These are phyloP conservation scores for Actinia equina DNA, from an alignment of 64 coral and sea anemone genomes.

Conservation along the genomic window DNA sequence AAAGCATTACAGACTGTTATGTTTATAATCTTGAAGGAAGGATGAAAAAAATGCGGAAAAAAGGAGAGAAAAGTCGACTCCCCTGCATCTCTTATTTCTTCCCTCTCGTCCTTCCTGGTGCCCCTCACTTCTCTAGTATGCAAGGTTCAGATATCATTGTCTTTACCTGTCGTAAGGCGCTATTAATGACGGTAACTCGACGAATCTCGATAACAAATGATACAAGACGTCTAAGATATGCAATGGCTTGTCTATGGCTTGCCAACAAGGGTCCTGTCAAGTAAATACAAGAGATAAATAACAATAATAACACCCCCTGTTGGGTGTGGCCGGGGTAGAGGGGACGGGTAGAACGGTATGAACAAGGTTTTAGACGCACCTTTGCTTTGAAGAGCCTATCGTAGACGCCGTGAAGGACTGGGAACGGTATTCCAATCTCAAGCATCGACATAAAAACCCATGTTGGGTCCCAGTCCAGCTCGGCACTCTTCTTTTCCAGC, in stretches of 20 bases:
- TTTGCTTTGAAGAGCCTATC: slow-evolving; percentile 90
- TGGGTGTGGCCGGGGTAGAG: not conserved
- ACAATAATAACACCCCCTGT: too few species aligned
- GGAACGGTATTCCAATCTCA: slow-evolving; percentile 93
- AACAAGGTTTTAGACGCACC: slow-evolving; percentile 33
- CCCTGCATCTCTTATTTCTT: too few species aligned
- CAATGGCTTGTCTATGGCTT: slow-evolving; percentile 69
- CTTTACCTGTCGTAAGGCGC: slow-evolving; percentile 84
- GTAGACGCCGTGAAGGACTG: slow-evolving; percentile 89
- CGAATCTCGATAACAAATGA: slow-evolving; percentile 71
- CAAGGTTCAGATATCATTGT: not conserved
- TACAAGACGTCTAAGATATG: slow-evolving; percentile 92
- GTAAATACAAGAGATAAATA: not conserved
- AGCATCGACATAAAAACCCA: slow-evolving; percentile 90
- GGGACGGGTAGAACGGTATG: not conserved
- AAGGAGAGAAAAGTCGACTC: not conserved
- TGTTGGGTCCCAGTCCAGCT: slow-evolving; percentile 66
- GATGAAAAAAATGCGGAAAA: not conserved
- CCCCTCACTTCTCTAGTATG: too few species aligned
- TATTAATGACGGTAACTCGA: slow-evolving; percentile 69
- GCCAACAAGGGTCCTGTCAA: slow-evolving; percentile 85
- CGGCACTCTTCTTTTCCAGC: slow-evolving; percentile 79
- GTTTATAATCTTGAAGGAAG: not conserved
- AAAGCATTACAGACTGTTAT: not conserved
- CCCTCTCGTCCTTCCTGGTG: too few species aligned